Conservation (phyloP, 2,113 vertebrate species). For the Channa maculata region DNA sequence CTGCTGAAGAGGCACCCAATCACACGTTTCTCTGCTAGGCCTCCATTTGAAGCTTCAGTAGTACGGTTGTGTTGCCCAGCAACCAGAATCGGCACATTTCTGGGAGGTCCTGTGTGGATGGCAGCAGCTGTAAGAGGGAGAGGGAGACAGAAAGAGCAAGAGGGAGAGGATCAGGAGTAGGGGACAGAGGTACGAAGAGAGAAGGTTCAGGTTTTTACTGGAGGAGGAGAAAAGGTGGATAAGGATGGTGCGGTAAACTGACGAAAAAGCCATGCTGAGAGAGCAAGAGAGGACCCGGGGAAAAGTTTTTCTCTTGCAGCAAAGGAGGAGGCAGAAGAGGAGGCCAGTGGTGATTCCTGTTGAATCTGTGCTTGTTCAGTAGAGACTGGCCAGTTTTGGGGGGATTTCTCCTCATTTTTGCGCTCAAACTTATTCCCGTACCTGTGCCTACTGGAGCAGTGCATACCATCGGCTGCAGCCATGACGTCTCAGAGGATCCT, state of each 20-base stretch:
- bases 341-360: slow-evolving; percentile 25
- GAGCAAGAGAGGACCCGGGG: slow-evolving; percentile 3
- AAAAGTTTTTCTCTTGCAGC: slow-evolving; percentile 65
- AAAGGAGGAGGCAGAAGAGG: slow-evolving; percentile 28
- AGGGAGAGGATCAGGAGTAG: slow-evolving; percentile 51
- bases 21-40: slow-evolving; percentile 43
- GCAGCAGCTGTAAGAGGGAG: slow-evolving; percentile 65
- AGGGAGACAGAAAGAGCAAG: slow-evolving; percentile 41
- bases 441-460: slow-evolving; percentile 50
- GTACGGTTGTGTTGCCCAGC: slow-evolving; percentile 83
- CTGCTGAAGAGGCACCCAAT: slow-evolving; percentile 63
- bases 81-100: slow-evolving; percentile 82
- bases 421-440: slow-evolving; percentile 38
- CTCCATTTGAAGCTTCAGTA: slow-evolving; percentile 81
- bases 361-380: background rate
- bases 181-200: slow-evolving; percentile 45
- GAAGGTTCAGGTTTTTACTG: slow-evolving; percentile 26
- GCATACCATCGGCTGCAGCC: slow-evolving; percentile 46
- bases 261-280: slow-evolving; percentile 7
- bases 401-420: slow-evolving; percentile 25
- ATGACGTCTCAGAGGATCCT: slow-evolving; percentile 62
- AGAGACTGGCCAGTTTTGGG: slow-evolving; percentile 32
- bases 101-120: slow-evolving; percentile 79
- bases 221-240: slow-evolving; percentile 30
- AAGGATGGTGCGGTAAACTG: slow-evolving; percentile 32